Evolutionary conservation across 2,888 invertebrate genomes (phyloP).

Genomic region (Nezara viridula): DNA sequence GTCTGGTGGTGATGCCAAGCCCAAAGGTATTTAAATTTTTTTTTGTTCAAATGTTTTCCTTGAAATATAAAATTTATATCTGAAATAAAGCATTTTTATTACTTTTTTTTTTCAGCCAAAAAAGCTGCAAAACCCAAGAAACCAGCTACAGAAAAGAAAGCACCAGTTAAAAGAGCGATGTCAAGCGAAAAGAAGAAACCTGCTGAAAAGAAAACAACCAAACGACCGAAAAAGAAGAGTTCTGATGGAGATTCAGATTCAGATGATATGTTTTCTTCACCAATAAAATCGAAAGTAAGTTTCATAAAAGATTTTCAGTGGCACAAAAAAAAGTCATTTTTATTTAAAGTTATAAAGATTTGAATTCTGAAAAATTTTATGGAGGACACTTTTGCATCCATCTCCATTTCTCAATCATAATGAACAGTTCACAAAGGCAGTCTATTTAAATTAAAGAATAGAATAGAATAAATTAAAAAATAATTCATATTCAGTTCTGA

Average conservation of each 20-base stretch:
- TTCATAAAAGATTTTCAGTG: neutral
- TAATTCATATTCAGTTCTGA: too few species aligned
- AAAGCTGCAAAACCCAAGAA: slow-evolving; percentile 52
- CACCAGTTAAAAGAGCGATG: slow-evolving; percentile 58
- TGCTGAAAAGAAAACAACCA: slow-evolving; percentile 70
- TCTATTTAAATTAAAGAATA: too few species aligned
- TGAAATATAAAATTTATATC: neutral
- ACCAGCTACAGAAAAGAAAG: slow-evolving; percentile 54
- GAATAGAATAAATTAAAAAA: too few species aligned
- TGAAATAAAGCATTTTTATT: neutral
- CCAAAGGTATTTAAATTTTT: neutral
- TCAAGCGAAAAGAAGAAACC: slow-evolving; percentile 49
- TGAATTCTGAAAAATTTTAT: too few species aligned
- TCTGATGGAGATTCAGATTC: slow-evolving; percentile 70
- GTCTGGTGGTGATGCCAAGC: slow-evolving; percentile 32
- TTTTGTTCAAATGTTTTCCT: neutral
- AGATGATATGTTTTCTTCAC: slow-evolving; percentile 57
- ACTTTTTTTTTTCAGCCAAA: slow-evolving; percentile 18
- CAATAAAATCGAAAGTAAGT: slow-evolving; percentile 55
- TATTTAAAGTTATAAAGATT: too few species aligned
- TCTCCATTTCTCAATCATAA: too few species aligned
- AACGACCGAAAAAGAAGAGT: slow-evolving; percentile 67
- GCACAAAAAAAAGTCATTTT: too few species aligned
- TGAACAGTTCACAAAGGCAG: too few species aligned
- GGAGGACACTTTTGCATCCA: too few species aligned